Conservation (phyloP, 1,140 invertebrate species). For the Gryon sp. region DNA sequence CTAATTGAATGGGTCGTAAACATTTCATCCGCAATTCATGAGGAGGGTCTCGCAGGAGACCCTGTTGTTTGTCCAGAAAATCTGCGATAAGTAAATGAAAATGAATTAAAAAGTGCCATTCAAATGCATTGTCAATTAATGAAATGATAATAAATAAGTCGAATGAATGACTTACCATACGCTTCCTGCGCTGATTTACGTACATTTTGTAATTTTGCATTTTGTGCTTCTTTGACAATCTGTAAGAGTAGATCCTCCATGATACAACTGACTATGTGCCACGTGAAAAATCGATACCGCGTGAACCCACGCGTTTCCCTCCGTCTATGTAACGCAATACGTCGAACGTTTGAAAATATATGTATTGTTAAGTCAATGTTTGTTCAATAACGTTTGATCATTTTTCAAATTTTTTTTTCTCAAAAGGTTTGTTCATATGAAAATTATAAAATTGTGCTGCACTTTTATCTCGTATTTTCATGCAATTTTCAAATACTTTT, state of each 20-base stretch:
- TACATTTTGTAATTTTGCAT: constrained; percentile 85
- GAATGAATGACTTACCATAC: constrained; percentile 82
- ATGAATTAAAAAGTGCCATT: constrained; percentile 5
- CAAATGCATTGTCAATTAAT: constrained; percentile 7
- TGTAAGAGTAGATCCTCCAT: constrained; percentile 92
- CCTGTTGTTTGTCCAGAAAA: constrained; percentile 89
- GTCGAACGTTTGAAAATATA: constrained; percentile 13
- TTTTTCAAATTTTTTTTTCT: too few relatives aligned
- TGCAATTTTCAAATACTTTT: too few relatives aligned
- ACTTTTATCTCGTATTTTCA: too few relatives aligned
- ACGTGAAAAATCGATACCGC: constrained; percentile 75
- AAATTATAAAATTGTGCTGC: too few relatives aligned
- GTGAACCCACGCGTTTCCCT: constrained; percentile 56
- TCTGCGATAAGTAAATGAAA: constrained; percentile 81
- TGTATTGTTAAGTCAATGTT: constrained; percentile 10
- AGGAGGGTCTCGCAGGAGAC: constrained; percentile 87
- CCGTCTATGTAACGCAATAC: constrained; percentile 15
- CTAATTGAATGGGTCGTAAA: constrained; percentile 89
- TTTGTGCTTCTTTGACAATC: constrained; percentile 87
- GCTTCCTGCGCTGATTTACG: constrained; percentile 89
- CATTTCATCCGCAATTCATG: constrained; percentile 91
- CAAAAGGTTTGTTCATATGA: too few relatives aligned
- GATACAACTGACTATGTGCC: constrained; percentile 70
- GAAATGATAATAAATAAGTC: constrained; percentile 80
- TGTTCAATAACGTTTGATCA: constrained; percentile 45